Conservation (phyloP, 2,113 vertebrate species). For the Neofelis nebulosa region DNA sequence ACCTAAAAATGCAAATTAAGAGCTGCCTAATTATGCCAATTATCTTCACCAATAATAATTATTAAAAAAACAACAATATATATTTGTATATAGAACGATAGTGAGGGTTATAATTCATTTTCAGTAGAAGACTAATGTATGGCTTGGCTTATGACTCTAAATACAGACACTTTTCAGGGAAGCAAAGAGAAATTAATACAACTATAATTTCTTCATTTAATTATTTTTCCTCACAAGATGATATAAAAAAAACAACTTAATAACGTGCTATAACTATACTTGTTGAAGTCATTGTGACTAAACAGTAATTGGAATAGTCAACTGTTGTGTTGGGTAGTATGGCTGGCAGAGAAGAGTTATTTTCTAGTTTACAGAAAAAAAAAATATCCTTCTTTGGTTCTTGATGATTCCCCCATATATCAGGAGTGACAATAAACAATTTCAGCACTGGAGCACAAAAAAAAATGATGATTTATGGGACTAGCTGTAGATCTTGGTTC, state of each 20-base stretch:
- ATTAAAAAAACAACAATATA: neutral
- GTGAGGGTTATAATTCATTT: slow-evolving; percentile 11
- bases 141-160: slow-evolving; percentile 30
- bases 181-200: neutral
- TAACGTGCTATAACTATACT: neutral
- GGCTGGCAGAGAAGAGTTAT: slow-evolving; percentile 3
- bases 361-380: slow-evolving; percentile 25
- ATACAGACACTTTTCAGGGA: neutral
- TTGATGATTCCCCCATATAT: slow-evolving; percentile 34
- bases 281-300: neutral
- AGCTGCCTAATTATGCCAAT: neutral
- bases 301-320: neutral
- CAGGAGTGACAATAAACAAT: slow-evolving; percentile 46
- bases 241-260: neutral
- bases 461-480: slow-evolving; percentile 52
- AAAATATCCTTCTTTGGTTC: neutral
- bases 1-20: slow-evolving; percentile 37
- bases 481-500: slow-evolving; percentile 3
- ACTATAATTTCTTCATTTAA: neutral
- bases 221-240: neutral
- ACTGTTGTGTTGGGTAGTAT: neutral
- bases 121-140: neutral
- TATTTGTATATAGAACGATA: neutral
- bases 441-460: slow-evolving; percentile 42
- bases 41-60: neutral